Percentiles rank a stretch among this genome's conserved stretches.
These are phyloP conservation scores for Otus sunia DNA, from an alignment of 2,113 vertebrate species.

Conservation along the genomic window DNA sequence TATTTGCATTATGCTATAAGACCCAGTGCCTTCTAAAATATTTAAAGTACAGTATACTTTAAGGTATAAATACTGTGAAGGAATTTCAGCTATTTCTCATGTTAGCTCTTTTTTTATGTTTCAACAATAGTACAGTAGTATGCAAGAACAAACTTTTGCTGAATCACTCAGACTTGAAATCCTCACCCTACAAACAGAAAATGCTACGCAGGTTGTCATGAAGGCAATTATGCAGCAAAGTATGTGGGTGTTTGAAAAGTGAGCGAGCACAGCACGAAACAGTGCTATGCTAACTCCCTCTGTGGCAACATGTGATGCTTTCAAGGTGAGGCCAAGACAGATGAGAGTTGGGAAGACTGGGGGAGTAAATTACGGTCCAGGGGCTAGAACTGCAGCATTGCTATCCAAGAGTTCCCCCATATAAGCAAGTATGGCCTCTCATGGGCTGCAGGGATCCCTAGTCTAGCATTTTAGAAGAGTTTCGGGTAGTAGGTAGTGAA, in stretches of 20 bases:
- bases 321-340: background rate
- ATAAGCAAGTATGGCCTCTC: background rate
- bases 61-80: background rate
- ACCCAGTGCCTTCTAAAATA: background rate
- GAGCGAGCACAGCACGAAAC: accelerated
- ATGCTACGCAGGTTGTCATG: background rate
- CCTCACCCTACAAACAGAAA: background rate
- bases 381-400: background rate
- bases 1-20: background rate
- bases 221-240: background rate
- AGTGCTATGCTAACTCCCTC: background rate
- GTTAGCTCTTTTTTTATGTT: background rate
- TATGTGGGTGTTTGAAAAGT: background rate
- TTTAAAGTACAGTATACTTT: background rate
- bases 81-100: background rate
- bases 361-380: background rate
- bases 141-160: background rate
- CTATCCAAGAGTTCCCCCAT: background rate
- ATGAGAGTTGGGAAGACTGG: background rate
- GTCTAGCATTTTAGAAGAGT: background rate
- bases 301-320: background rate
- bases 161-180: background rate
- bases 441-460: background rate
- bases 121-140: background rate
- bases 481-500: background rate